Evolutionary conservation across 2,888 invertebrate genomes (phyloP).

Genomic region (Idaea dimidiata): DNA sequence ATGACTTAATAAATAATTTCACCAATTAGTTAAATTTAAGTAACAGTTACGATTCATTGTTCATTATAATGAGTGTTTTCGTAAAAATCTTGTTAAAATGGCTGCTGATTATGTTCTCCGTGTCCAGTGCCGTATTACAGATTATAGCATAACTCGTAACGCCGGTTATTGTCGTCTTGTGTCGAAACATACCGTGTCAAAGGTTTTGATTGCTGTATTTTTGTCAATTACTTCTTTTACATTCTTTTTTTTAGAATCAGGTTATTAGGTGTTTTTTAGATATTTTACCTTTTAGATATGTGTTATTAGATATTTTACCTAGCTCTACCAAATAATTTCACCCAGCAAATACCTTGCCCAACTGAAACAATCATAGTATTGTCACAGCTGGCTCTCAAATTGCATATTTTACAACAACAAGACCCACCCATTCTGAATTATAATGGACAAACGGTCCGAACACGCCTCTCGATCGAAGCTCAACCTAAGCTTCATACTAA

Average conservation of each 20-base stretch:
- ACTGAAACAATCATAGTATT: conserved; percentile 29
- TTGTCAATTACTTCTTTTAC: conserved; percentile 33
- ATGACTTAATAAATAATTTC: too few relatives aligned
- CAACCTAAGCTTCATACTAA: conserved; percentile 31
- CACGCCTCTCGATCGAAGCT: conserved; percentile 30
- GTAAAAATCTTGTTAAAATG: not conserved
- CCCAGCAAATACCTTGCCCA: conserved; percentile 16
- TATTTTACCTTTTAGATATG: too few relatives aligned
- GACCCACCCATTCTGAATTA: conserved; percentile 53
- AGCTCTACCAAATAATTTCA: not conserved
- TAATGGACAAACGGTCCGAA: conserved; percentile 42
- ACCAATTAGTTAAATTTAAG: too few relatives aligned
- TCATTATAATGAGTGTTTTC: not conserved
- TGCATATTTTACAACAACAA: conserved; percentile 39
- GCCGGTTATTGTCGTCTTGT: conserved; percentile 19
- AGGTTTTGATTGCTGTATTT: conserved; percentile 33
- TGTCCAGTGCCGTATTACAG: not conserved
- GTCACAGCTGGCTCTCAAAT: conserved; percentile 39
- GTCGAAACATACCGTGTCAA: conserved; percentile 46
- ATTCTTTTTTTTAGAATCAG: conserved; percentile 34
- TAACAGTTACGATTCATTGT: not conserved
- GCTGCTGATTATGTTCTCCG: not conserved
- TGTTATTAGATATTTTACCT: not conserved
- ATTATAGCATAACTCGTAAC: not conserved
- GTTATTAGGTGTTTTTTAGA: too few relatives aligned